These are phyloP conservation scores for Dascillus cervinus DNA, from an alignment of 2,888 invertebrate genomes.

Conservation along the genomic window DNA sequence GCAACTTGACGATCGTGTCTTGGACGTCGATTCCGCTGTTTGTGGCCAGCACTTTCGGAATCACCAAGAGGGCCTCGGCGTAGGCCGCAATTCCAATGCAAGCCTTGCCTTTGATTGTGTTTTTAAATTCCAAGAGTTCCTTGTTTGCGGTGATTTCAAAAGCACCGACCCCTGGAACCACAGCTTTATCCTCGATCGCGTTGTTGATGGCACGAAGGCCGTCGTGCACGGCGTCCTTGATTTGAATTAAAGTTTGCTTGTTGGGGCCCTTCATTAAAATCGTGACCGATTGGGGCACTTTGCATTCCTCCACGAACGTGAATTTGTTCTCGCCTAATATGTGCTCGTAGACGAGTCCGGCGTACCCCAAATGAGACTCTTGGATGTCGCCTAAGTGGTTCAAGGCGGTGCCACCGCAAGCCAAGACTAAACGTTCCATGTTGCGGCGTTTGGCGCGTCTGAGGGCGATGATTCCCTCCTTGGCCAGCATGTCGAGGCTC, in stretches of 20 bases:
- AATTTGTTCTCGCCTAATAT: slow-evolving; percentile 96
- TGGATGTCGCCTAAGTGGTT: slow-evolving; percentile 91
- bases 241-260: slow-evolving; percentile 87
- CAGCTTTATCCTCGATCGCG: slow-evolving; percentile 83
- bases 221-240: slow-evolving; percentile 96
- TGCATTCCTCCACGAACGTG: slow-evolving; percentile 96
- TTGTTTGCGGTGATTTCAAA: slow-evolving; percentile 80
- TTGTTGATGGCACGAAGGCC: slow-evolving; percentile 97
- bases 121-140: slow-evolving; percentile 73
- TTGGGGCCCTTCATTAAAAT: slow-evolving; percentile 95
- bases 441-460: slow-evolving; percentile 96
- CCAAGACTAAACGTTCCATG: slow-evolving; percentile 93
- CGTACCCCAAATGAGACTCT: slow-evolving; percentile 82
- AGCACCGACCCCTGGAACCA: slow-evolving; percentile 94
- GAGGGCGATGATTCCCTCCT: slow-evolving; percentile 87
- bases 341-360: slow-evolving; percentile 92
- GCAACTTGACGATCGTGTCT: slow-evolving; percentile 90
- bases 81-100: slow-evolving; percentile 90
- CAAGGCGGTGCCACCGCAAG: slow-evolving; percentile 92
- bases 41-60: slow-evolving; percentile 87
- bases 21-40: slow-evolving; percentile 96
- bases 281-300: slow-evolving; percentile 92
- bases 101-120: slow-evolving; percentile 79
- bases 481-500: slow-evolving; percentile 90
- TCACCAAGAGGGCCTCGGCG: slow-evolving; percentile 90